Base-by-base conservation (phyloP, 2,113 vertebrate genomes). In the Aphelocoma coerulescens region DNA sequence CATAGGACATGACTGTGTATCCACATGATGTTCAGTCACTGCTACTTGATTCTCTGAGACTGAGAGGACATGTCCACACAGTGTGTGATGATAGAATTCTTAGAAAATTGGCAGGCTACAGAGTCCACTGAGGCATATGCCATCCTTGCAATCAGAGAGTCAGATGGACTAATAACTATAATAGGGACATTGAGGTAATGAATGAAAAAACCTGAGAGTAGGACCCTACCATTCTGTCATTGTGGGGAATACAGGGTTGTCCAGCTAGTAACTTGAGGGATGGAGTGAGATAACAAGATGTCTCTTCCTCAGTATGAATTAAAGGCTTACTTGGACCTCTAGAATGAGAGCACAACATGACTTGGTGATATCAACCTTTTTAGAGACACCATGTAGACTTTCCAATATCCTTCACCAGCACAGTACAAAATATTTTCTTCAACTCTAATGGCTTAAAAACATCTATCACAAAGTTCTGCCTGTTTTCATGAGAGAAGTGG, bases 221-320 rank as follows among this genome's bases (percentile, higher is more conserved):
- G 24, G 18, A 67, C 8, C 21, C 4, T 59, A 46, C 7, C 1
- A 0, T 5, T 16, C 4, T 59, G 23, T n/a, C 15, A 22, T 8
- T 16, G 21, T 10, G 10, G 44, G 57, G 7, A 88, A 59, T 35
- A 39, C 3, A 39, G 27, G 11, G 35, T 26, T 85, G 16, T 55
- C 35, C 32, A 61, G 15, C 5, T 58, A 7, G 24, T 54, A 67
- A 8, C 17, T 59, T 57, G 19, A 89, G 16, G 66, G 21, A 20
- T 59, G 13, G 39, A 81, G 4, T 55, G 19, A 59, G 16, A 72
- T 15, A 79, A 28, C 0, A 54, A 87, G 23, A 30, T n/a, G 11
- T 27, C 23, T 77, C 28, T 77, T 89, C 37, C 67, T 80, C 37
- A 26, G 3, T 51, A 48, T 12, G 35, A 66, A 49, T 63, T n/a